These are phyloP conservation scores for Diabrotica undecimpunctata DNA, from an alignment of 1,140 invertebrate genomes.

Conservation along the genomic window DNA sequence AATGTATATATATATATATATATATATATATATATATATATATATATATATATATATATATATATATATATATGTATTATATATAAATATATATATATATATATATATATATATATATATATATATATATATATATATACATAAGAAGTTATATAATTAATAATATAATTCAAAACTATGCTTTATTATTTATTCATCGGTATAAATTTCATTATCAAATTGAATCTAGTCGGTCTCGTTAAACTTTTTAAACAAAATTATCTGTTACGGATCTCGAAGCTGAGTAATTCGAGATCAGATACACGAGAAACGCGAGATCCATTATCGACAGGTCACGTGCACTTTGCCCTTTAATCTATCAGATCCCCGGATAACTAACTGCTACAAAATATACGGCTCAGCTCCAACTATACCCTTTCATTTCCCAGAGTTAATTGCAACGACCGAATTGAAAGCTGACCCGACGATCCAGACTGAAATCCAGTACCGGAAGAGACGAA, in stretches of 20 bases:
- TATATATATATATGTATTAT: too few relatives aligned
- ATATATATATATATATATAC: too few relatives aligned
- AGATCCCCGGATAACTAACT: background rate
- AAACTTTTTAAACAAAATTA: background rate
- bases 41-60: too few relatives aligned
- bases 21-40: too few relatives aligned
- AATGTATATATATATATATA: too few relatives aligned
- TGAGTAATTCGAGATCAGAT: background rate
- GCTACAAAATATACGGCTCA: background rate
- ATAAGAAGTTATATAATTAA: too few relatives aligned
- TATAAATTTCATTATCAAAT: too few relatives aligned
- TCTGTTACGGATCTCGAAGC: background rate
- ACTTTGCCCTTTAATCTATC: background rate
- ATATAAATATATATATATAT: too few relatives aligned
- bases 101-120: too few relatives aligned
- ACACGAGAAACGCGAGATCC: background rate
- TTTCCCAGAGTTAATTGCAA: constrained; percentile 2
- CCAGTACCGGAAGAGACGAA: background rate
- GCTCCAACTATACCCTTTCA: constrained; percentile 2
- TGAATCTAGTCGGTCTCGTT: too few relatives aligned
- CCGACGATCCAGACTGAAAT: background rate
- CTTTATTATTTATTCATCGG: too few relatives aligned
- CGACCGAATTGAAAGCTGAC: background rate
- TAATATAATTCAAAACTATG: too few relatives aligned
- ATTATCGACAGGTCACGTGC: constrained; percentile 1